Conservation (phyloP, 37 sponge, comb jelly and placozoan genomes). For the Crambe crambe region DNA sequence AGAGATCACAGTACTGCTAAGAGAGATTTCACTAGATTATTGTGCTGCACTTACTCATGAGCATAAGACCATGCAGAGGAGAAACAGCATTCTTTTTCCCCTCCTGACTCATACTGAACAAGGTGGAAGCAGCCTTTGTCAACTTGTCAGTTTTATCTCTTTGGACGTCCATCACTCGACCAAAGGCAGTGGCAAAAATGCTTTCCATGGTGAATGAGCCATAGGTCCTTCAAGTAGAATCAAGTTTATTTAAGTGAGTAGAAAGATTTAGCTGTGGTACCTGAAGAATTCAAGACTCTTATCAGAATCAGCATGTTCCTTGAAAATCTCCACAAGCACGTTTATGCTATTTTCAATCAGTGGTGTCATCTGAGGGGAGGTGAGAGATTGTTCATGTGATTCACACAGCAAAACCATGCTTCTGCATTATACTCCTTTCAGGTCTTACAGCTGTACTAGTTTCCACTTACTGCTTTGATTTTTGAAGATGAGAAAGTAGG, state of each 20-base stretch:
- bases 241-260: neutral
- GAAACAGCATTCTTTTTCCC: neutral
- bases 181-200: conserved; percentile 69
- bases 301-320: conserved; percentile 23
- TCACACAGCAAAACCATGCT: neutral
- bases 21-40: neutral
- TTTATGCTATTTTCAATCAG: conserved; percentile 45
- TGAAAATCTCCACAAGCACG: conserved; percentile 26
- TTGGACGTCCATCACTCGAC: conserved; percentile 36
- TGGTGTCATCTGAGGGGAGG: conserved; percentile 58
- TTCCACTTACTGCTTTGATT: conserved; percentile 53
- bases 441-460: no score
- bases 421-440: neutral
- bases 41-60: conserved; percentile 12
- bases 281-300: conserved; percentile 50
- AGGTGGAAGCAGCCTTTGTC: conserved; percentile 26
- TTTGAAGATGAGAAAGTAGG: conserved; percentile 67
- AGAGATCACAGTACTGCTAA: neutral
- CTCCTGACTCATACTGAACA: conserved; percentile 16
- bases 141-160: conserved; percentile 51
- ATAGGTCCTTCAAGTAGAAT: conserved; percentile 20
- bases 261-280: conserved; percentile 13
- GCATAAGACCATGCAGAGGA: neutral
- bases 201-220: conserved; percentile 62
- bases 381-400: no score